Base-by-base conservation (phyloP, 2,797 vertebrate genomes). In the Salmo trutta region DNA sequence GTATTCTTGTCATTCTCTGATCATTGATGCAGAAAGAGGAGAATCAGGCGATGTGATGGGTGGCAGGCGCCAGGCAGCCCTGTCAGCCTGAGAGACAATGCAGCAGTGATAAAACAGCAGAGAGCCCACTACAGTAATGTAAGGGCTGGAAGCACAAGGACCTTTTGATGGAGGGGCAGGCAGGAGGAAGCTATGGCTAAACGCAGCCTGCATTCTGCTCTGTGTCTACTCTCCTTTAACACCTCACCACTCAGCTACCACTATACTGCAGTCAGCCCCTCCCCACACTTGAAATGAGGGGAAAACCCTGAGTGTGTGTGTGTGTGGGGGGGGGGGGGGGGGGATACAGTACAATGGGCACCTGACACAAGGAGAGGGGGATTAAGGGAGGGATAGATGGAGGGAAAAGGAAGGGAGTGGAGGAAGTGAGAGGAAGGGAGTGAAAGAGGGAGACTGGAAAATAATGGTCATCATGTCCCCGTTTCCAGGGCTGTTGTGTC, bases 21-120 rank as follows among this genome's bases (percentile, higher is more conserved):
- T 16, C 52, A 67, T 88, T 67, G 27, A 83, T 87, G 73, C 86
- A 87, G 59, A 24, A 33, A 33, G 10, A 24, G 24, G 21, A 64
- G 59, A 64, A 64, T 64, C 59, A 64, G 59, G 59, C 59, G 59
- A 64, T 64, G 59, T 6, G 19, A 10, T 24, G 21, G 10, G 59
- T 24, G 59, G 59, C 59, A 64, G 21, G 59, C 21, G 59, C n/a
- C 59, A 27, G 21, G 59, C 59, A 14, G 59, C 59, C n/a, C 59
- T 64, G 59, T 64, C 3, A 24, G 59, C 10, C 82, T 79, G 81
- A 83, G 86, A 86, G 87, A 87, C 86, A 68, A 68, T 68, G 29
- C 66, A 68, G 29, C 66, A 68, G 66, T 68, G 66, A 68, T 31
- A 5, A 47, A 47, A 24, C 8, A 64, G 10, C 59, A 24, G 21